phyloP scores from a whole-genome alignment of 2,113 vertebrate genomes.

The Percopsis transmontana region DNA sequence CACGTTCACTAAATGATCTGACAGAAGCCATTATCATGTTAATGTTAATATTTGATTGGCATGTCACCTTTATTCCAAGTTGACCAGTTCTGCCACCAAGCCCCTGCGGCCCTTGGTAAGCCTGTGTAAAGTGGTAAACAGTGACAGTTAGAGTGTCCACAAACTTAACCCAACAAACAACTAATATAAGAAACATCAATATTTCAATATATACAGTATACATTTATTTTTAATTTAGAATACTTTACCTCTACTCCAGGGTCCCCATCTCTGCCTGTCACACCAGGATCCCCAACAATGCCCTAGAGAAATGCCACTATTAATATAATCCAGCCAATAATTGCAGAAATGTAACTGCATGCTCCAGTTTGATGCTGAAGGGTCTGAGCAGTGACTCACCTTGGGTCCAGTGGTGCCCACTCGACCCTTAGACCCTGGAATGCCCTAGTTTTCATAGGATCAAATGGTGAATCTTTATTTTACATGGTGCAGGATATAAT shows the following conservation, averaged over 20 bases:
- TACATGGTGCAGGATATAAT: background rate
- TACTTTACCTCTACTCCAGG: slow-evolving; percentile 76
- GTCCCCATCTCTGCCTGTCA: slow-evolving; percentile 78
- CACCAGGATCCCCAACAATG: slow-evolving; percentile 79
- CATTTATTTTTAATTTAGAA: background rate
- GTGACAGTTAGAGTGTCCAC: background rate
- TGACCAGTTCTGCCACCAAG: slow-evolving; percentile 64
- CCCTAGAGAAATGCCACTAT: slow-evolving; percentile 63
- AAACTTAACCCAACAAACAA: background rate
- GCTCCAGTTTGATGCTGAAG: background rate
- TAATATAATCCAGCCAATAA: background rate
- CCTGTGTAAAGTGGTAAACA: slow-evolving; percentile 64
- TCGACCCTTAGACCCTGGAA: slow-evolving; percentile 67
- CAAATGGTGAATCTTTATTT: background rate
- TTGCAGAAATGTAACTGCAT: background rate
- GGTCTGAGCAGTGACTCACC: slow-evolving; percentile 53
- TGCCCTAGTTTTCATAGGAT: slow-evolving; percentile 64
- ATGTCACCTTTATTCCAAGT: slow-evolving; percentile 70
- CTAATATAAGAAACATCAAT: background rate
- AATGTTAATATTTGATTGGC: slow-evolving; percentile 11
- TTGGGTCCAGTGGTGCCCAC: slow-evolving; percentile 70
- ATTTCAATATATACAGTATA: background rate
- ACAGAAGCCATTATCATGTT: slow-evolving; percentile 13
- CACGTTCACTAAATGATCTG: slow-evolving; percentile 32
- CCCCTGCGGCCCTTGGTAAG: slow-evolving; percentile 83